These are phyloP conservation scores for Peromyscus melanophrys DNA, from an alignment of 2,797 vertebrate species.

Conservation along the genomic window DNA sequence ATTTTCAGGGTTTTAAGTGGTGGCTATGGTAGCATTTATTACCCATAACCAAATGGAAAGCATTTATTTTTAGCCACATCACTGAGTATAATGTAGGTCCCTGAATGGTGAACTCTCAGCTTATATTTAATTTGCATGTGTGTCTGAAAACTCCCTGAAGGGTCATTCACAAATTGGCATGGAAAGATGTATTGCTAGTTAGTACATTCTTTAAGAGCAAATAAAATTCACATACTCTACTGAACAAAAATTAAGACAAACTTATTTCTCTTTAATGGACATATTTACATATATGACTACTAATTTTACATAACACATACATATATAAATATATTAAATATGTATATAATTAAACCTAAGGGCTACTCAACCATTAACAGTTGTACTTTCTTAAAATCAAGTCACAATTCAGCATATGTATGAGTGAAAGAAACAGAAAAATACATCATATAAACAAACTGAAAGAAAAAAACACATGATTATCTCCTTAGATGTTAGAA, in stretches of 20 bases:
- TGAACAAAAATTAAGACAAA: conserved; percentile 70
- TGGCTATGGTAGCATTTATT: neutral
- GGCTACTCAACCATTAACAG: neutral
- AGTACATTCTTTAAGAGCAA: neutral
- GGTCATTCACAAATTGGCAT: conserved; percentile 23
- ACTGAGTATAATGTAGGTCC: neutral
- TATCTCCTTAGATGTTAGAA: neutral
- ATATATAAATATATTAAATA: neutral
- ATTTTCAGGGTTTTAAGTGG: neutral
- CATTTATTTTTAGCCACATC: neutral
- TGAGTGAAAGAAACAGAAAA: neutral
- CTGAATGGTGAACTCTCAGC: conserved; percentile 18
- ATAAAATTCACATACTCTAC: conserved; percentile 28
- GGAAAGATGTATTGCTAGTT: neutral
- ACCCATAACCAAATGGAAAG: conserved; percentile 36
- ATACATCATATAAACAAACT: neutral
- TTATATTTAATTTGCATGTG: neutral
- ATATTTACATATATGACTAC: neutral
- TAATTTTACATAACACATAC: neutral
- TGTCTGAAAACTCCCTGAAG: neutral
- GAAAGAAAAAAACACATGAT: neutral
- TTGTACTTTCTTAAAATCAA: conserved; percentile 14
- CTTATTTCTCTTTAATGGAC: neutral
- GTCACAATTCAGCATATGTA: neutral
- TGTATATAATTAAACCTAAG: neutral